Conservation (phyloP, 2,888 invertebrate species). For the Dusona sp. region DNA sequence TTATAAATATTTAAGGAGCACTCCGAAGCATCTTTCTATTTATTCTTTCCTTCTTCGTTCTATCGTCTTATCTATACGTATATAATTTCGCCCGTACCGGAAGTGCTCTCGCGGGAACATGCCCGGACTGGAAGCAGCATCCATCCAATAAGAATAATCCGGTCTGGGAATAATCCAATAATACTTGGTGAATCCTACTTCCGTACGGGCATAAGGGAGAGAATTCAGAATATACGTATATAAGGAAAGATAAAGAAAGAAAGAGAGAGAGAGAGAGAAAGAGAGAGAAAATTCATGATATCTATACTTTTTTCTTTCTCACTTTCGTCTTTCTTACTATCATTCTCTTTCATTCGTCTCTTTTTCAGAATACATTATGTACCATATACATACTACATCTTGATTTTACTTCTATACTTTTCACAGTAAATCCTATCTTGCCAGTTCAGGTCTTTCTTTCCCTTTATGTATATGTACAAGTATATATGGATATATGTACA, state of each 20-base stretch:
- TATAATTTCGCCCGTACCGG: slow-evolving; percentile 46
- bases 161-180: slow-evolving; percentile 68
- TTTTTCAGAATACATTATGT: slow-evolving; percentile 22
- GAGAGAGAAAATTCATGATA: slow-evolving; percentile 27
- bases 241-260: slow-evolving; percentile 12
- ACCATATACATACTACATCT: slow-evolving; percentile 27
- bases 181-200: slow-evolving; percentile 63
- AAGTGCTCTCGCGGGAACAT: slow-evolving; percentile 60
- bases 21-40: slow-evolving; percentile 53
- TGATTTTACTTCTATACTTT: slow-evolving; percentile 67
- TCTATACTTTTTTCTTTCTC: slow-evolving; percentile 50
- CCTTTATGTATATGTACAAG: slow-evolving; percentile 30
- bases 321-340: slow-evolving; percentile 27
- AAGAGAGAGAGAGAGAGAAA: slow-evolving; percentile 2
- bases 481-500: slow-evolving; percentile 5
- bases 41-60: slow-evolving; percentile 23
- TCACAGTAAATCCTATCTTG: slow-evolving; percentile 76
- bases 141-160: slow-evolving; percentile 69
- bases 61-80: slow-evolving; percentile 33
- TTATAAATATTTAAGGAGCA: slow-evolving; percentile 66
- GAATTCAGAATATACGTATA: slow-evolving; percentile 39
- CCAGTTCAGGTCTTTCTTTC: slow-evolving; percentile 62
- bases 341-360: slow-evolving; percentile 39
- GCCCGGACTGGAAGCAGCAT: slow-evolving; percentile 58
- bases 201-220: slow-evolving; percentile 50